These are phyloP conservation scores for Leptoclinus maculatus DNA, from an alignment of 2,797 vertebrate species.

Conservation along the genomic window DNA sequence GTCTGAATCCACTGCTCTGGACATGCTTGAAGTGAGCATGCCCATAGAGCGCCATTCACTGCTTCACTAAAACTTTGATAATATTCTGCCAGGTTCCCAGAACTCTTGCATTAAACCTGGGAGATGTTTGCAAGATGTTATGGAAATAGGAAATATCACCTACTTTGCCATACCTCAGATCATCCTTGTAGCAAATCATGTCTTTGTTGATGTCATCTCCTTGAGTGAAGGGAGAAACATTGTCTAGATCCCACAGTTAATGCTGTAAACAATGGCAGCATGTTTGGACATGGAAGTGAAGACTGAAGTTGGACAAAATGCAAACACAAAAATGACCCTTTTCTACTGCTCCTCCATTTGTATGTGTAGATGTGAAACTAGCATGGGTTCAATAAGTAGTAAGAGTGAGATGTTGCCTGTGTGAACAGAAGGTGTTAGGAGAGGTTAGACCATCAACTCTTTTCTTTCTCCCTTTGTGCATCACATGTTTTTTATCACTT, in stretches of 20 bases:
- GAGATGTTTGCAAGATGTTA: constrained; percentile 11
- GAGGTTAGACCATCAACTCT: background rate
- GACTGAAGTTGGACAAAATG: background rate
- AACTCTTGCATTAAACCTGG: constrained; percentile 9
- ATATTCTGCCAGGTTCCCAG: constrained; percentile 23
- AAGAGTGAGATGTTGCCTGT: constrained; percentile 29
- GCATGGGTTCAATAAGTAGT: constrained; percentile 38
- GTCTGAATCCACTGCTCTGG: background rate
- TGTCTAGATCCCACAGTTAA: constrained; percentile 30
- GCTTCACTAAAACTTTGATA: constrained; percentile 13
- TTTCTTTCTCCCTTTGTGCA: constrained; percentile 23
- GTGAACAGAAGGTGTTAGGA: constrained; percentile 21
- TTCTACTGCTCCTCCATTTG: constrained; percentile 15
- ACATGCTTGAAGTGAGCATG: background rate
- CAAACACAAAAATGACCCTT: background rate
- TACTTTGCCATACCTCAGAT: constrained; percentile 44
- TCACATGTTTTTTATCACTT: constrained; percentile 22
- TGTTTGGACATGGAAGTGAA: constrained; percentile 13
- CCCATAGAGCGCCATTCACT: background rate
- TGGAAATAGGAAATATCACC: constrained; percentile 28
- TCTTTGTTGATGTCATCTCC: constrained; percentile 23
- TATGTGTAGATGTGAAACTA: constrained; percentile 44
- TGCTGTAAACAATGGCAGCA: constrained; percentile 28
- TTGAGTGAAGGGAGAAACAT: constrained; percentile 20
- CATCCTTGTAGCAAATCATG: background rate